These are phyloP conservation scores for Cygnus olor DNA, from an alignment of 2,797 vertebrate genomes.

Conservation along the genomic window DNA sequence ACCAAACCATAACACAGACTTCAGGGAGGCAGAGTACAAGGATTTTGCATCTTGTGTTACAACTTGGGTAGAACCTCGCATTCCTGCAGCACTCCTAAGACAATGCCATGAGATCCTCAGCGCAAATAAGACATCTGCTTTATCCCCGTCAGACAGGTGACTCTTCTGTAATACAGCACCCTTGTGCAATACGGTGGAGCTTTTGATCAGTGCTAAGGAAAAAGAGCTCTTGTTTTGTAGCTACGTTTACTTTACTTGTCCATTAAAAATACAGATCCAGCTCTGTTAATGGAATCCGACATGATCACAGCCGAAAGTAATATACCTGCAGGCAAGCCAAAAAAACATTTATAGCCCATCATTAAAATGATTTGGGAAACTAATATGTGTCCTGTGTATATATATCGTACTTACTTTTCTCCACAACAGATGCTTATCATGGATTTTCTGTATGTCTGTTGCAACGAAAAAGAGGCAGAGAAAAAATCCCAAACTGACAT, in stretches of 20 bases:
- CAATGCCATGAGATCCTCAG: neutral
- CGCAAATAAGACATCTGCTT: constrained; percentile 28
- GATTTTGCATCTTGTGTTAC: neutral
- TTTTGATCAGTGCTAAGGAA: neutral
- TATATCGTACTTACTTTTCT: constrained; percentile 36
- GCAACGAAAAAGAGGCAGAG: neutral
- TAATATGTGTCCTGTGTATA: constrained; percentile 44
- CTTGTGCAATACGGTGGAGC: neutral
- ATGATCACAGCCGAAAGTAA: neutral
- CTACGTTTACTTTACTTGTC: neutral
- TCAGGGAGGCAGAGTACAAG: neutral
- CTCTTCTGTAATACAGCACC: neutral
- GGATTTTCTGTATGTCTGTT: constrained; percentile 39
- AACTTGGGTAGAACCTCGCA: neutral
- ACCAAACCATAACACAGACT: neutral
- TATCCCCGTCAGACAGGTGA: constrained; percentile 21
- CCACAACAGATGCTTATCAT: constrained; percentile 38
- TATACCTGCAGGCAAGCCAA: constrained; percentile 22
- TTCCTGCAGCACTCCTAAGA: neutral
- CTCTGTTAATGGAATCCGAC: constrained; percentile 20
- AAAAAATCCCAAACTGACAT: constrained; percentile 43
- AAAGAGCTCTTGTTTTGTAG: neutral
- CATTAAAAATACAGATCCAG: neutral
- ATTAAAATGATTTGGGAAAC: constrained; percentile 39
- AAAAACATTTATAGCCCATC: constrained; percentile 42